These are phyloP conservation scores for Phainopepla nitens DNA, from an alignment of 2,113 vertebrate species.

Conservation along the genomic window DNA sequence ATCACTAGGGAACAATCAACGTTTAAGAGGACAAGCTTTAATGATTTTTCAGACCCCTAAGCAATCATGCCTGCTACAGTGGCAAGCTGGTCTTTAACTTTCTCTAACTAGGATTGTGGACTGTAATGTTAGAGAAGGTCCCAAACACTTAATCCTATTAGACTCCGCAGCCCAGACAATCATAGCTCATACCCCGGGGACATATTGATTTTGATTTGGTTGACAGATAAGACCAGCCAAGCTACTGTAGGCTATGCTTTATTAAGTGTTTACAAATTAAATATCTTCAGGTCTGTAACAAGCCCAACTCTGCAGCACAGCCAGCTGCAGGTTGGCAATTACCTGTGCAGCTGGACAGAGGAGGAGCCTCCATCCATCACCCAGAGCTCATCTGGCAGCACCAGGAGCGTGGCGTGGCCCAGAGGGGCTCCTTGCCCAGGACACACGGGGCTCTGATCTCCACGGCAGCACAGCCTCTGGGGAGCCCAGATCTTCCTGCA, in stretches of 20 bases:
- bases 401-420: neutral
- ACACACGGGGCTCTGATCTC: neutral
- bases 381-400: neutral
- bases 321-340: constrained; percentile 32
- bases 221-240: constrained; percentile 64
- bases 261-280: constrained; percentile 82
- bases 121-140: constrained; percentile 74
- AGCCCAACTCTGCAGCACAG: constrained; percentile 19
- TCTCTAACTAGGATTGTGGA: constrained; percentile 86
- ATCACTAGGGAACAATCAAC: constrained; percentile 93
- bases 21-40: constrained; percentile 94
- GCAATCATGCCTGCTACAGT: constrained; percentile 78
- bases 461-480: neutral
- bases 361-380: constrained; percentile 19
- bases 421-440: neutral
- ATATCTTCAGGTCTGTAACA: constrained; percentile 64
- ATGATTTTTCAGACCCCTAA: constrained; percentile 90
- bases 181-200: constrained; percentile 66
- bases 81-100: constrained; percentile 89
- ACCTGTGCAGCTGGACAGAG: constrained; percentile 53
- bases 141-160: constrained; percentile 79
- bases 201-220: constrained; percentile 75
- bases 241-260: constrained; percentile 72
- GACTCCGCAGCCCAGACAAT: constrained; percentile 74
- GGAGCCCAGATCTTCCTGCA: neutral